Evolutionary conservation across 2,888 invertebrate genomes (phyloP).

Genomic region (Mimumesa dahlbomi): DNA sequence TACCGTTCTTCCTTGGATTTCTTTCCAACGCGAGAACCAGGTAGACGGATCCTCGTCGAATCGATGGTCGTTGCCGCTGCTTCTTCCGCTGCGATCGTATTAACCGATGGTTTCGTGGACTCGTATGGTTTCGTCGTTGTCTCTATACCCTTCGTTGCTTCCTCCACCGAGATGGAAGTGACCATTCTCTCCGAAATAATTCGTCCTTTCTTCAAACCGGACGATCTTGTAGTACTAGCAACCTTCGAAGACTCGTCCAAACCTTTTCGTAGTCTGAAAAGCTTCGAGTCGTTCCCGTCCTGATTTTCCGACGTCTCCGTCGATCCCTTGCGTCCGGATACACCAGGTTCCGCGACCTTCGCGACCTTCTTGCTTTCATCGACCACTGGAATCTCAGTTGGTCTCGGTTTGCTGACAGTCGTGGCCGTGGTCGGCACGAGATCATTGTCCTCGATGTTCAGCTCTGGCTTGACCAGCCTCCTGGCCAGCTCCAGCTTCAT

Average conservation of each 20-base stretch:
- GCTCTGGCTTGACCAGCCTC: constrained; percentile 72
- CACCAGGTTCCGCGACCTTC: constrained; percentile 30
- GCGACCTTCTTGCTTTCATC: constrained; percentile 51
- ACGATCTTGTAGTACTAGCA: constrained; percentile 10
- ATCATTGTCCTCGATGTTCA: constrained; percentile 64
- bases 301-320: constrained; percentile 18
- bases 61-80: constrained; percentile 40
- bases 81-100: constrained; percentile 16
- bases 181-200: constrained; percentile 48
- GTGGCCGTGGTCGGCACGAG: constrained; percentile 50
- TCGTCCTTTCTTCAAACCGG: constrained; percentile 41
- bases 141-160: constrained; percentile 12
- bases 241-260: constrained; percentile 14
- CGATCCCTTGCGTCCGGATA: constrained; percentile 13
- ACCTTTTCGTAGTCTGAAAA: constrained; percentile 25
- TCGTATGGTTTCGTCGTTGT: constrained; percentile 32
- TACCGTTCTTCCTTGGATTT: constrained; percentile 28
- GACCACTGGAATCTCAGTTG: constrained; percentile 35
- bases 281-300: constrained; percentile 26
- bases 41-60: constrained; percentile 9
- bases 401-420: constrained; percentile 35
- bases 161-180: constrained; percentile 47
- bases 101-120: not conserved
- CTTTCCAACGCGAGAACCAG: constrained; percentile 2
- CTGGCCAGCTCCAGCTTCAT: constrained; percentile 75